Conservation (phyloP, 2,113 vertebrate genomes). For the Pseudonaja textilis region DNA sequence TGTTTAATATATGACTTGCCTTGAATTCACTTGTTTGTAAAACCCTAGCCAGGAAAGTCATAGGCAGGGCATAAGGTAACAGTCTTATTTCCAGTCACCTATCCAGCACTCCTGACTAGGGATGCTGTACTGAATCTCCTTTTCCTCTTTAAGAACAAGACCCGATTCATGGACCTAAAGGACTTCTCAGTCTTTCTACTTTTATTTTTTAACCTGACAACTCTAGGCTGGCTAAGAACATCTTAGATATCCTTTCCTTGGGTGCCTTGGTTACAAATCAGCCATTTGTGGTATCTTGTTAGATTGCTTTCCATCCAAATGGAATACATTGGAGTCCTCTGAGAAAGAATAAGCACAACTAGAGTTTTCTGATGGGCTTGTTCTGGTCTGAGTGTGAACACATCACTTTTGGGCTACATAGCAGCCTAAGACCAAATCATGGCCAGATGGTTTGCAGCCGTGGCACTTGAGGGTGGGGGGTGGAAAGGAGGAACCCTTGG, state of each 20-base stretch:
- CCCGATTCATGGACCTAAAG: background rate
- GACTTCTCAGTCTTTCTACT: background rate
- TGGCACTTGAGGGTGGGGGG: background rate
- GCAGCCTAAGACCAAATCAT: background rate
- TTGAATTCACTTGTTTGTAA: background rate
- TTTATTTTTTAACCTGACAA: background rate
- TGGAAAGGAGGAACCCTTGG: background rate
- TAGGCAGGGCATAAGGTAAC: too few species aligned
- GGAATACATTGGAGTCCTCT: background rate
- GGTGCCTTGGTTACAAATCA: background rate
- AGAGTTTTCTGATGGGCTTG: background rate
- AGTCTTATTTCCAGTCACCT: background rate
- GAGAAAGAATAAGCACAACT: background rate
- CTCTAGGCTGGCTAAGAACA: background rate
- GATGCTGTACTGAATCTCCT: background rate
- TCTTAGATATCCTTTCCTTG: background rate
- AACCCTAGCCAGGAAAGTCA: background rate
- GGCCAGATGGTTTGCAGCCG: background rate
- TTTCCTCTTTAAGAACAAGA: background rate
- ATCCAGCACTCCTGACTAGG: background rate
- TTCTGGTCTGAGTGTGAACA: background rate
- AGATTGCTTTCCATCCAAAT: background rate
- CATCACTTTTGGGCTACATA: background rate
- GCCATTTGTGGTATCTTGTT: background rate
- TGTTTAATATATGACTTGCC: background rate